Percentiles rank a stretch among this genome's conserved stretches.
These are phyloP conservation scores for Tyto alba DNA, from an alignment of 2,113 vertebrate genomes.

Conservation along the genomic window DNA sequence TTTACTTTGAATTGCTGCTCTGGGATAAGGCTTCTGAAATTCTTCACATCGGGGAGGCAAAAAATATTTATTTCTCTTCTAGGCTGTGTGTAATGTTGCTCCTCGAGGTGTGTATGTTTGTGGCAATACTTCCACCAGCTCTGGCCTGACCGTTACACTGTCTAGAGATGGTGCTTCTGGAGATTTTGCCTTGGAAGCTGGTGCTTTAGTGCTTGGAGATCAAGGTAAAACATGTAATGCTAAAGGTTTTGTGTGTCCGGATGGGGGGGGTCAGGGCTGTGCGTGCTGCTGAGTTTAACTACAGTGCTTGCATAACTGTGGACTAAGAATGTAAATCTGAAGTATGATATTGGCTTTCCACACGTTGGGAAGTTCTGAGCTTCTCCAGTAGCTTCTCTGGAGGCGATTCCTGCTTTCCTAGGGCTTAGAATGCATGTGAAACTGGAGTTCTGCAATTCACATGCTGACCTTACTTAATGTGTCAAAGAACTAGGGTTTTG, in stretches of 20 bases:
- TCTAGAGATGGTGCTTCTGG: slow-evolving; percentile 88
- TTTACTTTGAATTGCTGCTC: background rate
- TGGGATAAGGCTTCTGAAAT: background rate
- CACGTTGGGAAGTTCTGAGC: background rate
- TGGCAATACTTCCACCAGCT: slow-evolving; percentile 93
- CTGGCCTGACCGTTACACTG: slow-evolving; percentile 93
- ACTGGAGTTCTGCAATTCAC: background rate
- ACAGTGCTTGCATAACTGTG: background rate
- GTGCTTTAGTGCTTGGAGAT: slow-evolving; percentile 93
- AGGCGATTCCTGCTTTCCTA: background rate
- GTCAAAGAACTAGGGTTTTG: background rate
- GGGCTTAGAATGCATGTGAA: background rate
- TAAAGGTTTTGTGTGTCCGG: background rate
- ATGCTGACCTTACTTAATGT: background rate
- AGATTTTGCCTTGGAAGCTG: slow-evolving; percentile 94
- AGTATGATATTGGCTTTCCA: background rate
- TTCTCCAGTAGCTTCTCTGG: background rate
- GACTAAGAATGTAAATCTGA: background rate
- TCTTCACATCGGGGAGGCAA: background rate
- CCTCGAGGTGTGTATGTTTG: slow-evolving; percentile 97
- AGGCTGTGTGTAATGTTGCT: slow-evolving; percentile 91
- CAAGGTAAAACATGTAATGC: slow-evolving; percentile 78
- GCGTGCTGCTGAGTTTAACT: background rate
- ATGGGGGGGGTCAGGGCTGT: too few species aligned
- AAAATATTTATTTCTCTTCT: background rate